These are phyloP conservation scores for Elymnias hypermnestra DNA, from an alignment of 1,140 invertebrate species.

Conservation along the genomic window DNA sequence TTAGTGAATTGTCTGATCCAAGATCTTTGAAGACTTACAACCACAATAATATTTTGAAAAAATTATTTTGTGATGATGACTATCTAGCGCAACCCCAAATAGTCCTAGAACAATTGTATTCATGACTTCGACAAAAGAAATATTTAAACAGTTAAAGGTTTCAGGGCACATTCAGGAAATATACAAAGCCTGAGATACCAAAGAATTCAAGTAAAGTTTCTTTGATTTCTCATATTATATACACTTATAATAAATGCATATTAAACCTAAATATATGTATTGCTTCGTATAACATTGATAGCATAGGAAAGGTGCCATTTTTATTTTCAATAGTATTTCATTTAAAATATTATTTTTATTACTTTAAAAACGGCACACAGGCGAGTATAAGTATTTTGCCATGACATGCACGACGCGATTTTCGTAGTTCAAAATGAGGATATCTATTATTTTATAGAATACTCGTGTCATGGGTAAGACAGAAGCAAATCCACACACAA, in stretches of 20 bases:
- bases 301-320: conserved; percentile 45
- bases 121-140: background rate
- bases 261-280: conserved; percentile 19
- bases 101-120: no score
- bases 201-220: conserved; percentile 30
- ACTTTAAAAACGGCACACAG: conserved; percentile 37
- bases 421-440: conserved; percentile 9
- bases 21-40: conserved; percentile 27
- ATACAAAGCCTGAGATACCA: conserved; percentile 24
- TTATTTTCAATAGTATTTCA: conserved; percentile 17
- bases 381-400: conserved; percentile 16
- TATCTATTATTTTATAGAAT: conserved; percentile 1
- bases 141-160: conserved; percentile 1
- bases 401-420: conserved; percentile 36
- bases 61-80: conserved; percentile 1
- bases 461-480: conserved; percentile 15
- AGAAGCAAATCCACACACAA: conserved; percentile 66
- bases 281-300: conserved; percentile 38
- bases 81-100: conserved; percentile 1
- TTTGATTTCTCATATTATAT: conserved; percentile 28
- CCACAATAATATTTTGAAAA: conserved; percentile 11
- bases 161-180: conserved; percentile 21
- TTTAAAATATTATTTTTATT: conserved; percentile 4
- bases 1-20: background rate
- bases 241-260: conserved; percentile 14